Base-by-base conservation (phyloP, 2,888 invertebrate genomes). In the Spodoptera picta region DNA sequence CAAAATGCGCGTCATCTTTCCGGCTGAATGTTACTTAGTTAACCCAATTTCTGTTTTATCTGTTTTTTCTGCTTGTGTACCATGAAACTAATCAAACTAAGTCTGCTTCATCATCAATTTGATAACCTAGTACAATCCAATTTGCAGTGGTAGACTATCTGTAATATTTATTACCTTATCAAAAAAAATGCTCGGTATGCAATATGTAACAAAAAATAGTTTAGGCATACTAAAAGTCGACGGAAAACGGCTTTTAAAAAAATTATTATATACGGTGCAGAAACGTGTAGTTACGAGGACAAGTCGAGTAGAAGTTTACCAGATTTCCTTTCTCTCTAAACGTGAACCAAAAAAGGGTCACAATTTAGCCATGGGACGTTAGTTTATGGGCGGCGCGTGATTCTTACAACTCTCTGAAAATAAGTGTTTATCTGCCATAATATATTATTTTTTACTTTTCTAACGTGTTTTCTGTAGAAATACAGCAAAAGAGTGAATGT, bases 81-180 rank as follows among this genome's bases (percentile, higher is more conserved):
- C 46, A 58, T 47, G 3, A 41, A 75, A 75, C 75, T 69, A 70
- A 71, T 71, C 70, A 70, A 71, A 69, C 51, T 75, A 49, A 58
- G 47, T 50, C 51, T 51, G 45, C 57, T 52, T 46, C 48, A 31
- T 74, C 62, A 62, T 74, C 63, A 62, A 45, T 69, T 69, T 62
- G 46, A 57, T 62, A 53, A 56, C 50, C 27, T 36, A n/a, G 2
- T 55, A 14, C 56, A 24, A 48, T 49, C 23, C n/a, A 12, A 47
- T 36, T 36, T 36, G 6, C 36, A 6, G 2, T 64, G 23, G 23
- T 9, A 12, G 41, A 47, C 27, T 31, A 3, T 4, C 27, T 3
- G 43, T 43, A 3, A 67, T 50, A 64, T 42, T 53, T 64, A 36
- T 48, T 31, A 31, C 19, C 19, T 19, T 19, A 19, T 1, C 19